Base-by-base conservation (phyloP, 1,140 invertebrate species). In the Pseudomyrmex cubaensis region DNA sequence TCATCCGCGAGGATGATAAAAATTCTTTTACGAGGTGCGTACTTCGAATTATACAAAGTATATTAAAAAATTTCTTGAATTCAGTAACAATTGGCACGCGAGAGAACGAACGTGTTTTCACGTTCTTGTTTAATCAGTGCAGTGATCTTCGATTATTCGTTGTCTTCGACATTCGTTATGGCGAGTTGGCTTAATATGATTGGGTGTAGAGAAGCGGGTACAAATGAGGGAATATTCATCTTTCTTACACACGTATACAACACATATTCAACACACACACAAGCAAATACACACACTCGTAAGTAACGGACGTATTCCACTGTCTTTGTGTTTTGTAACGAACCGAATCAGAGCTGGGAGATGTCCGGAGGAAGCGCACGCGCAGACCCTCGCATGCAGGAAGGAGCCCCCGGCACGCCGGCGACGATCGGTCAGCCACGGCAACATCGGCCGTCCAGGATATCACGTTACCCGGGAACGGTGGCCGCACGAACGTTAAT, bases 331-430 rank as follows among this genome's bases (percentile, higher is more conserved):
- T 91, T 89, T 74, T 83, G 80, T 89, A 87, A 89, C 82, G 89
- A 83, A 89, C 85, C 85, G 84, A 91, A 90, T 90, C 92, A 94
- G 93, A 94, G 90, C 88, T 93, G 91, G 90, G 90, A 82, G 92
- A 95, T 87, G 89, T 95, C 91, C 91, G 94, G 91, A 94, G 91
- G 90, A 94, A 93, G 85, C 93, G 93, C 46, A 91, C 93, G 76
- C 93, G 93, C 86, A 94, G 93, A 89, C 90, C 93, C 86, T 87
- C 93, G 83, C 93, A 93, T 90, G 90, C 93, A 88, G 91, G 91
- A 85, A 94, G 93, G 90, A 93, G 93, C 85, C 90, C 92, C 67
- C 89, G 91, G 63, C 90, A 92, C 78, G 82, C 88, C 77, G 89
- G 89, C 70, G 92, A 93, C 85, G 90, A 90, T 70, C 90, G 88